These are phyloP conservation scores for Deroptyus accipitrinus DNA, from an alignment of 2,113 vertebrate genomes.

Conservation along the genomic window DNA sequence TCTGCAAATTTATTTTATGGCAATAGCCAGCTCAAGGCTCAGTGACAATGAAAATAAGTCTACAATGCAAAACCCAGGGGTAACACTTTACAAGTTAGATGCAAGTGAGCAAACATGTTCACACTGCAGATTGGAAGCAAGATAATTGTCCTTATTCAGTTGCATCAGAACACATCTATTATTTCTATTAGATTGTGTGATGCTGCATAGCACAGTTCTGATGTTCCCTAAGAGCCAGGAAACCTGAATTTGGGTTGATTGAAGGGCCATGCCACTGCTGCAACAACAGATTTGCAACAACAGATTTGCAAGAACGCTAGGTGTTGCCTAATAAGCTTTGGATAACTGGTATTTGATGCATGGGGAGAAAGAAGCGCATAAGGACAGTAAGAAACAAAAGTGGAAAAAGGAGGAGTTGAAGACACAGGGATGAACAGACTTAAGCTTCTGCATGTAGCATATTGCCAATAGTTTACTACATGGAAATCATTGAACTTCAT, in stretches of 20 bases:
- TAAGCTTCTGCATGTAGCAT: not conserved
- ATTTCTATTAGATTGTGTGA: not conserved
- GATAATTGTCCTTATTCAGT: not conserved
- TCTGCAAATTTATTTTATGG: not conserved
- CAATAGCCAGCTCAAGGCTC: not conserved
- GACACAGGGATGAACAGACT: not conserved
- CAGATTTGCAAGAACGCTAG: not conserved
- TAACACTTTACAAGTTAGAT: not conserved
- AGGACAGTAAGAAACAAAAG: not conserved
- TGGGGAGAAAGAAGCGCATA: not conserved
- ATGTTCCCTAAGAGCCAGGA: not conserved
- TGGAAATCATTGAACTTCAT: not conserved
- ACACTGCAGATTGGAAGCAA: not conserved
- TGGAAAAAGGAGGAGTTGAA: not conserved
- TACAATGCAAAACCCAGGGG: not conserved
- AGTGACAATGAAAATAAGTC: not conserved
- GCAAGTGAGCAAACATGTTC: not conserved
- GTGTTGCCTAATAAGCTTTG: not conserved
- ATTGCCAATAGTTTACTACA: not conserved
- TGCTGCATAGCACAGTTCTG: not conserved
- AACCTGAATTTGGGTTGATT: not conserved
- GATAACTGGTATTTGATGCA: not conserved
- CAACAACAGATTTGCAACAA: not conserved
- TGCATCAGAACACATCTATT: not conserved
- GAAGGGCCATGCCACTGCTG: not conserved